phyloP scores from a whole-genome alignment of 1,140 invertebrate genomes.

The Araneus ventricosus region DNA sequence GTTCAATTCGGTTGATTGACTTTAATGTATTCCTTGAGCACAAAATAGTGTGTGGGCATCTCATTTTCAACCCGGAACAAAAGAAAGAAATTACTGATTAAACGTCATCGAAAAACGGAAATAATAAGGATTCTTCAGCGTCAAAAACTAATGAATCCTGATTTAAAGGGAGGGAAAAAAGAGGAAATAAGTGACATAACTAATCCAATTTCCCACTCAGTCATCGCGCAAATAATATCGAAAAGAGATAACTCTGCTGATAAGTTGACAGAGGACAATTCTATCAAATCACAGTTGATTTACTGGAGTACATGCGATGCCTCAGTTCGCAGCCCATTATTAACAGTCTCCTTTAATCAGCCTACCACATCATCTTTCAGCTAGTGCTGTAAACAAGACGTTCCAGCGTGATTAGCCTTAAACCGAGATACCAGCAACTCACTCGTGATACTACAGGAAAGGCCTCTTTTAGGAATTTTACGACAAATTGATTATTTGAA shows the following conservation, averaged over 20 bases:
- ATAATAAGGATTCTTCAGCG: conserved; percentile 1
- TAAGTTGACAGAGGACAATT: conserved; percentile 30
- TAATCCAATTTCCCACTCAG: conserved; percentile 22
- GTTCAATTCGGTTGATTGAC: too few species aligned
- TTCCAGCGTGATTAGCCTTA: neutral
- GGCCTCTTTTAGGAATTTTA: too few species aligned
- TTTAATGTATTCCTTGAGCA: too few species aligned
- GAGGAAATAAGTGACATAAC: conserved; percentile 5
- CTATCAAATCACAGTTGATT: conserved; percentile 39
- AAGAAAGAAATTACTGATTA: neutral
- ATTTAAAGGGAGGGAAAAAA: neutral
- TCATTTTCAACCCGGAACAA: neutral
- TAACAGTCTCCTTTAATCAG: conserved; percentile 17
- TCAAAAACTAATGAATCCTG: neutral
- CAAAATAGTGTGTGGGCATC: neutral
- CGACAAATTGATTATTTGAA: too few species aligned
- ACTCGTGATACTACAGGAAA: too few species aligned
- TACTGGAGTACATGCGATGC: conserved; percentile 28
- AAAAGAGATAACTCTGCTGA: conserved; percentile 21
- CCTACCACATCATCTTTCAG: conserved; percentile 36
- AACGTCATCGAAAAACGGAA: neutral
- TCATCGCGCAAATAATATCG: conserved; percentile 19
- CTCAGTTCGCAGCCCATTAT: conserved; percentile 29
- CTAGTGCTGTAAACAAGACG: conserved; percentile 2
- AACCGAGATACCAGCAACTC: neutral